Conservation (phyloP, 1,140 invertebrate genomes). For the Drosophila pseudoananassae region DNA sequence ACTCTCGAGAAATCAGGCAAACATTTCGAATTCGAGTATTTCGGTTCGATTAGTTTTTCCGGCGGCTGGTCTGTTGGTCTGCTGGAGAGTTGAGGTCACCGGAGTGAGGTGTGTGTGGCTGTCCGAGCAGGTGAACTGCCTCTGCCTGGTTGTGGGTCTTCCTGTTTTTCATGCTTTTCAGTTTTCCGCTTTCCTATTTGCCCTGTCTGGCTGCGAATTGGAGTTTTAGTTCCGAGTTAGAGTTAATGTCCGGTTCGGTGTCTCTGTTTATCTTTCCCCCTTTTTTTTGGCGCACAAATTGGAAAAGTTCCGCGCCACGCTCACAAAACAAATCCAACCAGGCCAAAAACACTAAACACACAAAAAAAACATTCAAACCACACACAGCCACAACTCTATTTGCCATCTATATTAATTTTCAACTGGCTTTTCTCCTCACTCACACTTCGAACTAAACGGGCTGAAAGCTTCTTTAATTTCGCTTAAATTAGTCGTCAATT, state of each 20-base stretch:
- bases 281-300: constrained; percentile 65
- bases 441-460: constrained; percentile 1
- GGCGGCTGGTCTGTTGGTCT: constrained; percentile 17
- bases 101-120: constrained; percentile 13
- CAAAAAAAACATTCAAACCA: neutral
- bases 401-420: constrained; percentile 73
- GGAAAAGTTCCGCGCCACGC: constrained; percentile 65
- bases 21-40: constrained; percentile 67
- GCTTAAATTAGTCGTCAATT: constrained; percentile 56
- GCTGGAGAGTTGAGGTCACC: constrained; percentile 29
- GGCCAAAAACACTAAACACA: constrained; percentile 9
- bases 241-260: constrained; percentile 50
- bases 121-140: constrained; percentile 49
- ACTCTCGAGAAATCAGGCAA: constrained; percentile 78
- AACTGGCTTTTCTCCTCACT: constrained; percentile 39
- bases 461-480: constrained; percentile 56
- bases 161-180: neutral
- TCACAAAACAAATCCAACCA: constrained; percentile 45
- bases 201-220: constrained; percentile 35
- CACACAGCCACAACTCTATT: constrained; percentile 14
- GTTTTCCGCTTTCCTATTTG: constrained; percentile 19
- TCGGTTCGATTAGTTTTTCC: constrained; percentile 74
- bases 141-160: constrained; percentile 7
- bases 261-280: constrained; percentile 58
- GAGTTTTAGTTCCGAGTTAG: constrained; percentile 25